phyloP scores from a whole-genome alignment of 2,888 invertebrate species.

The Synanthedon formicaeformis region DNA sequence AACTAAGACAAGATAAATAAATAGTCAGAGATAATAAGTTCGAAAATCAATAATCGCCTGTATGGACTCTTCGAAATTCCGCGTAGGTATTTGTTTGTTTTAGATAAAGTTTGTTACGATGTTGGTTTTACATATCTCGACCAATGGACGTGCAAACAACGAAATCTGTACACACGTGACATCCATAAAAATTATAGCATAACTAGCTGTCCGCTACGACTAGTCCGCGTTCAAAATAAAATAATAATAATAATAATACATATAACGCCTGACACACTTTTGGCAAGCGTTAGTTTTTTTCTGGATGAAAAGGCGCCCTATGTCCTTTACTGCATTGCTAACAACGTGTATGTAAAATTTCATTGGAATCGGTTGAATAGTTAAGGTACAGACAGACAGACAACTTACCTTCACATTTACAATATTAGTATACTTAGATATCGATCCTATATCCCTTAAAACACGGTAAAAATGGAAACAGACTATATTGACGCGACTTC shows the following conservation, averaged over 20 bases:
- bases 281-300: too few species aligned
- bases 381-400: too few species aligned
- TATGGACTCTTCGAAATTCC: slow-evolving; percentile 40
- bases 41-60: slow-evolving; percentile 47
- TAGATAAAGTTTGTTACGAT: slow-evolving; percentile 57
- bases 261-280: too few species aligned
- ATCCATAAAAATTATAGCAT: slow-evolving; percentile 54
- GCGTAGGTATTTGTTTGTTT: slow-evolving; percentile 58
- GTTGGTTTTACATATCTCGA: slow-evolving; percentile 57
- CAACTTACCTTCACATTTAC: too few species aligned
- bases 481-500: slow-evolving; percentile 64
- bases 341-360: too few species aligned
- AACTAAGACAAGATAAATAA: slow-evolving; percentile 6
- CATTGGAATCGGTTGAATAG: too few species aligned
- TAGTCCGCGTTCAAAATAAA: too few species aligned
- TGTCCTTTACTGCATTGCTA: too few species aligned
- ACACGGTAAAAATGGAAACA: slow-evolving; percentile 58
- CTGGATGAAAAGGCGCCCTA: too few species aligned
- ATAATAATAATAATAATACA: too few species aligned
- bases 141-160: slow-evolving; percentile 46
- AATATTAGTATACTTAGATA: slow-evolving; percentile 13
- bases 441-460: slow-evolving; percentile 59
- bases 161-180: slow-evolving; percentile 22
- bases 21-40: slow-evolving; percentile 34
- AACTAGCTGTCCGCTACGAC: slow-evolving; percentile 2